Evolutionary conservation across 2,888 invertebrate species (phyloP), one percentile per base, ranked within the genome.

Genomic region (Thysanoteuthis rhombus): DNA sequence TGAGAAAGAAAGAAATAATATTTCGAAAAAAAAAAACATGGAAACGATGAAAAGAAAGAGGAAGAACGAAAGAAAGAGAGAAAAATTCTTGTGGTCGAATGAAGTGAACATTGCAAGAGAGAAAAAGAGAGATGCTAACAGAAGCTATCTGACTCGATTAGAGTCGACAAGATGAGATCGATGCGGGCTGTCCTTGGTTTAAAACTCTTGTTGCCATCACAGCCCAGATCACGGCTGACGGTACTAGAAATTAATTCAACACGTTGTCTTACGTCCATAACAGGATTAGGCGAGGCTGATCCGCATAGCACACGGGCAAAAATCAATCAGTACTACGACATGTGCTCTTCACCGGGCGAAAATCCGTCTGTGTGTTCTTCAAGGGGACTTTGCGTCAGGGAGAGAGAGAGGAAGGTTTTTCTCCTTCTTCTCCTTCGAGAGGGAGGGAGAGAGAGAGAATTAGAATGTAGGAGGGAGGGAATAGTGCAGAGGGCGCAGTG

Each of bases 211-310:
- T 52, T 52, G 52, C 52, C 52, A 52, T 52, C 52, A 52, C 52
- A 52, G 52, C n/a, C 75, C 75, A 75, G 75, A 75, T 75, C 75
- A 75, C 75, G 75, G 36, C 75, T n/a, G 75, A n/a, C n/a, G 75
- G 75, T 75, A 75, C 75, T 75, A 16, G n/a, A 75, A 75, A 75
- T 75, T 75, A 75, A 75, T 75, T 75, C 75, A 75, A 75, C 75
- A 75, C 75, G 75, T 75, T 75, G 75, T 75, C n/a, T 75, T 75
- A n/a, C 75, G 75, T 75, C 75, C n/a, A n/a, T 75, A 75, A 75
- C 75, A 75, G 75, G 75, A 75, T 75, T 75, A 75, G 36, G n/a
- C n/a, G 16, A 4, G 75, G 75, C 75, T 75, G 75, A 75, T 75
- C 75, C 75, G 75, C 75, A 75, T 36, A 19, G 75, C 75, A 75